A percentile compares a stretch with the other conserved stretches of the same genome.
These are phyloP conservation scores for Brachionus rubens DNA, from an alignment of 1,140 invertebrate species.

Conservation along the genomic window DNA sequence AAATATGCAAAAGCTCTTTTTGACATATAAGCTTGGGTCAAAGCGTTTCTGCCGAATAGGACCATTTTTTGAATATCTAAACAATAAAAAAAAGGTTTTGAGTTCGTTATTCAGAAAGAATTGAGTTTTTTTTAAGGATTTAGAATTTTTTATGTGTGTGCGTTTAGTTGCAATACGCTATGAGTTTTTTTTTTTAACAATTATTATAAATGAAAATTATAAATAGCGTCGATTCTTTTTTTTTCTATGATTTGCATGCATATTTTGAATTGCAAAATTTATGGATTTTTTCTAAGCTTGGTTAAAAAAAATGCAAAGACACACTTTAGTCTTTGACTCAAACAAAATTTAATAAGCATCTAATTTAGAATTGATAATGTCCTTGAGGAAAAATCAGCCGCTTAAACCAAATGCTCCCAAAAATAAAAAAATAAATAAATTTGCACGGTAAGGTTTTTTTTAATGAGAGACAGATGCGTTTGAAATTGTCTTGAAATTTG, in stretches of 20 bases:
- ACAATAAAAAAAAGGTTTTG: not conserved
- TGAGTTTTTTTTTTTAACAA: constrained; percentile 17
- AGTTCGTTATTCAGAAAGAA: not conserved
- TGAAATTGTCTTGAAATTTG: no score
- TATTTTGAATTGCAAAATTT: not conserved
- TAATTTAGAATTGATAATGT: no score
- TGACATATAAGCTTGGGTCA: constrained; percentile 21
- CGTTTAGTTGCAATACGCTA: constrained; percentile 32
- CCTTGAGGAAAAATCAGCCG: no score
- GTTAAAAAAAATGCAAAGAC: no score
- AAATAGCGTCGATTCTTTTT: constrained; percentile 12
- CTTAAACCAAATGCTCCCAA: no score
- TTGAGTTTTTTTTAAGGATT: not conserved
- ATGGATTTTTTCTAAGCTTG: no score
- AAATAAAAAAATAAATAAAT: no score
- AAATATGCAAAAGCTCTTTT: constrained; percentile 31
- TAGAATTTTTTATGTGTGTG: constrained; percentile 34
- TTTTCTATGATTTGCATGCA: not conserved
- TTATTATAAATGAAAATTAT: not conserved
- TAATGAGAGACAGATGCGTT: no score
- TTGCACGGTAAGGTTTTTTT: no score
- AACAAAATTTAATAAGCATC: no score
- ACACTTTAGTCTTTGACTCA: no score
- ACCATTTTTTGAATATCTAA: constrained; percentile 36
- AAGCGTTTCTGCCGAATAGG: constrained; percentile 26